Evolutionary conservation across 2,888 invertebrate species (phyloP), one percentile per base, ranked within the genome.

Genomic region (Blastobasis lacticolella): DNA sequence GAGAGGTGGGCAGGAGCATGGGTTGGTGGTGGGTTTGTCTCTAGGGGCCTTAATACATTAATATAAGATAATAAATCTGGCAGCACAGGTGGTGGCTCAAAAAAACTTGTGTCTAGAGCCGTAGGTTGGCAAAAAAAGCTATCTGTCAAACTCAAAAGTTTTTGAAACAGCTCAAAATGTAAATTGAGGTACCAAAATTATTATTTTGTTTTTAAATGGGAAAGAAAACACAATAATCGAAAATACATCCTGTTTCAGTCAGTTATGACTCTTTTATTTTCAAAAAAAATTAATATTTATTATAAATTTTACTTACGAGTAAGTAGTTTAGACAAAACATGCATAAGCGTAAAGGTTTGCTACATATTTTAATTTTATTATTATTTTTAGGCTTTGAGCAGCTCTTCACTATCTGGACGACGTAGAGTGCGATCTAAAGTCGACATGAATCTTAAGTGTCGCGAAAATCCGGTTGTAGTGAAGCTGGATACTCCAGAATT

Each of bases 401-500:
- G 58, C 50, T 49, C 53, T 45, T 58, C 60, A n/a, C 53, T 52
- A 46, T 49, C 57, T 10, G 59, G 55, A 44, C 65, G 63, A 41
- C 68, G 67, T 42, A 69, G 70, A 62, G 52, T 64, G 38, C 69
- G 78, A 52, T 74, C 79, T 1, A 73, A 64, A 64, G 64, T 69
- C 55, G 84, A 85, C 46, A 73, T 78, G 68, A 71, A 83, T 45
- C 55, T 86, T 37, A 85, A 82, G 65, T 71, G 63, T 62, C 73
- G 88, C 44, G 85, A 90, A 53, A 81, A 93, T 72, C 94, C 95
- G 1, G 79, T 93, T 5, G 92, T 94, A 9, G 90, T 89, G 66
- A 94, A 92, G 73, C 78, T 97, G 36, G 91, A 95, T 55, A 89
- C 91, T 6, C 90, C 92, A 4, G 92, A 95, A 71, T 96, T 96